A percentile compares a stretch with the other conserved stretches of the same genome.
These are phyloP conservation scores for Portunus trituberculatus DNA, from an alignment of 1,140 invertebrate genomes.

Conservation along the genomic window DNA sequence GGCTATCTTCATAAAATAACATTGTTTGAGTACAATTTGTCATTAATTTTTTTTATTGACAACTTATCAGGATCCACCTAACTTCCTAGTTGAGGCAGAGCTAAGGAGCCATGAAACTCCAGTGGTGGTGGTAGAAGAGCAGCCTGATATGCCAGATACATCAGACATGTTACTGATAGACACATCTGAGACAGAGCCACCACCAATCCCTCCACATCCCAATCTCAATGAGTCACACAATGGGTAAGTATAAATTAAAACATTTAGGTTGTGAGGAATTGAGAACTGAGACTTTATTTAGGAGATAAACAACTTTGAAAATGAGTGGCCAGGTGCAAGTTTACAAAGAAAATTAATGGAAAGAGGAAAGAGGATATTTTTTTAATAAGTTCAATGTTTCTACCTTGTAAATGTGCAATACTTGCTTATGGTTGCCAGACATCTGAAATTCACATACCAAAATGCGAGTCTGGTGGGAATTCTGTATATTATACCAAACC, in stretches of 20 bases:
- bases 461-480: too few relatives aligned
- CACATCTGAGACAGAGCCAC: slow-evolving; percentile 84
- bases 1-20: too few relatives aligned
- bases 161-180: slow-evolving; percentile 87
- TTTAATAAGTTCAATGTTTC: too few relatives aligned
- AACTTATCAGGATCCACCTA: slow-evolving; percentile 90
- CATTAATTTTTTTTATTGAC: too few relatives aligned
- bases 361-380: too few relatives aligned
- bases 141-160: slow-evolving; percentile 82
- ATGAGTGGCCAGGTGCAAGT: background rate
- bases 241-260: slow-evolving; percentile 65
- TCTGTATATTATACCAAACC: too few relatives aligned
- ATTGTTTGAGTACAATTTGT: too few relatives aligned
- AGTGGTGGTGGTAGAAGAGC: slow-evolving; percentile 89
- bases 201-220: slow-evolving; percentile 78
- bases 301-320: background rate
- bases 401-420: too few relatives aligned
- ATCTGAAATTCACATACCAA: too few relatives aligned
- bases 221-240: slow-evolving; percentile 71
- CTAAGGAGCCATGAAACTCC: slow-evolving; percentile 96
- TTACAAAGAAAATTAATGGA: too few relatives aligned
- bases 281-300: background rate
- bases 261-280: background rate
- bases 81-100: slow-evolving; percentile 96
- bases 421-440: too few relatives aligned